These are phyloP conservation scores for Conger conger DNA, from an alignment of 2,113 vertebrate species.

Conservation along the genomic window DNA sequence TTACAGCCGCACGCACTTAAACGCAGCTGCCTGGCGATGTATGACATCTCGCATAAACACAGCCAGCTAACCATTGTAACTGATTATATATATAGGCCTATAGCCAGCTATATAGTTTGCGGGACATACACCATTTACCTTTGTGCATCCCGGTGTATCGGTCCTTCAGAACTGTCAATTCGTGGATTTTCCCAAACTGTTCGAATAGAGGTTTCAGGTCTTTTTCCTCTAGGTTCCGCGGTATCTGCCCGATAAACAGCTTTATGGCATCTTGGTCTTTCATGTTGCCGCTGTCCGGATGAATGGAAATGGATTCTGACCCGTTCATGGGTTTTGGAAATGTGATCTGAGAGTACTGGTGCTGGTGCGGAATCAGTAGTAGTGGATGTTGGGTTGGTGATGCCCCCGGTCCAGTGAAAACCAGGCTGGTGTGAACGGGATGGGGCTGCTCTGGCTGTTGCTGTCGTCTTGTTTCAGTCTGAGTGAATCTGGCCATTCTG, in stretches of 20 bases:
- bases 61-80: conserved; percentile 2
- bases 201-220: conserved; percentile 98
- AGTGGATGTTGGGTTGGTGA: conserved; percentile 52
- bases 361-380: conserved; percentile 47
- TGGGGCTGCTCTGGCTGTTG: conserved; percentile 58
- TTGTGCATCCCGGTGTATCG: conserved; percentile 99
- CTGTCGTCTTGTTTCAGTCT: conserved; percentile 73
- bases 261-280: conserved; percentile 86
- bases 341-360: conserved; percentile 66
- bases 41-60: neutral
- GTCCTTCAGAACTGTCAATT: conserved; percentile 99
- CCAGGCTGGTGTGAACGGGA: conserved; percentile 49
- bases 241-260: conserved; percentile 97
- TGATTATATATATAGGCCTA: conserved; percentile 13
- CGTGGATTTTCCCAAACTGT: conserved; percentile 99
- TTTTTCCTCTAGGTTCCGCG: conserved; percentile 99
- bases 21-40: conserved; percentile 3
- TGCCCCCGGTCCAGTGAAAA: conserved; percentile 48
- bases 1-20: neutral
- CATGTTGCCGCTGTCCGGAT: conserved; percentile 71
- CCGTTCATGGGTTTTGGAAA: conserved; percentile 78
- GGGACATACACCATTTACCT: conserved; percentile 68
- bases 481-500: conserved; percentile 78
- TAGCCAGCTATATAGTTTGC: conserved; percentile 14
- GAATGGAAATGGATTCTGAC: conserved; percentile 69